phyloP scores from a whole-genome alignment of 2,888 invertebrate genomes.

The Cyclophora albipunctata region DNA sequence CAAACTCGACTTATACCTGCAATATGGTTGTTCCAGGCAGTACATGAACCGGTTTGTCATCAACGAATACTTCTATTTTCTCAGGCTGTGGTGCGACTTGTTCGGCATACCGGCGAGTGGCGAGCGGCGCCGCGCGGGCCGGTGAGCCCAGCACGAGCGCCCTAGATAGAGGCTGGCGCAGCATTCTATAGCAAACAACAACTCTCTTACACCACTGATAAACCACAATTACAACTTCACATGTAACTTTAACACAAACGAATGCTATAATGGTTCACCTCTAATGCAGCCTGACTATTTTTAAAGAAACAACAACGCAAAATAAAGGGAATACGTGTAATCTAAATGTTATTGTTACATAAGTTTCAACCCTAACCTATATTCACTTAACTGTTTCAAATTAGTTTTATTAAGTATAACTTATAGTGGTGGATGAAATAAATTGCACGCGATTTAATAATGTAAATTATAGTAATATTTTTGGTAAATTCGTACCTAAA shows the following conservation, averaged over 20 bases:
- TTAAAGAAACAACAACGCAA: constrained; percentile 3
- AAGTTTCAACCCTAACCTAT: constrained; percentile 67
- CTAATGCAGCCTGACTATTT: not conserved
- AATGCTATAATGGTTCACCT: not conserved
- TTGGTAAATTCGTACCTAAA: constrained; percentile 41
- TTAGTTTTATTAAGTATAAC: not conserved
- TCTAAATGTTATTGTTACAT: constrained; percentile 67
- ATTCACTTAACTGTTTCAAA: constrained; percentile 21
- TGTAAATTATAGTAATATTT: constrained; percentile 18
- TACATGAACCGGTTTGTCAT: constrained; percentile 95
- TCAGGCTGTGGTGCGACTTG: constrained; percentile 77
- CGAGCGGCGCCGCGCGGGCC: constrained; percentile 53
- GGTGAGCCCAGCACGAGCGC: constrained; percentile 74
- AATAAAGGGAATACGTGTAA: constrained; percentile 28
- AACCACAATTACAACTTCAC: constrained; percentile 3
- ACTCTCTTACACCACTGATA: constrained; percentile 17
- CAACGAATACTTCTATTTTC: constrained; percentile 96
- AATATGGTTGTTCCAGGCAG: constrained; percentile 97
- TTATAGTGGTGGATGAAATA: too few relatives aligned
- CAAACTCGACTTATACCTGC: constrained; percentile 77
- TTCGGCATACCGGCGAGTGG: constrained; percentile 63
- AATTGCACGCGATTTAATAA: too few relatives aligned
- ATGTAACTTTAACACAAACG: not conserved
- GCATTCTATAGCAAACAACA: constrained; percentile 75
- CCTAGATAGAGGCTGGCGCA: constrained; percentile 84